phyloP scores from a whole-genome alignment of 92 coral and sea anemone genomes.

The Bergia puertoricense region DNA sequence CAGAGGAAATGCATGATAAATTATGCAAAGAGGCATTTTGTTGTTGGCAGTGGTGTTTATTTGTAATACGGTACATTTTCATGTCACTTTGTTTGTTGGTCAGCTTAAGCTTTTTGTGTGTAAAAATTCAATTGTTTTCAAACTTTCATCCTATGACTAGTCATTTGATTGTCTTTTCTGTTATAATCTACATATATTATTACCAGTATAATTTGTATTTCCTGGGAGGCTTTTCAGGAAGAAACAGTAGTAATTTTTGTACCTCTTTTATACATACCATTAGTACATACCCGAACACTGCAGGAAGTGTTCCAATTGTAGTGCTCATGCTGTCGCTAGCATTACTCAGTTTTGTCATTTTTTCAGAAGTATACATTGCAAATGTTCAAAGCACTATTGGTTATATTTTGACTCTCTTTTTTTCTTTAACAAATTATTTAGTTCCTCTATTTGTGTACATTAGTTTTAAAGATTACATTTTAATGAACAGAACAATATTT shows the following conservation, averaged over 20 bases:
- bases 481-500: not conserved
- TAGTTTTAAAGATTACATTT: no score
- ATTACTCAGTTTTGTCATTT: no score
- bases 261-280: not conserved
- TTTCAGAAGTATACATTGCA: no score
- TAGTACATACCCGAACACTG: not conserved
- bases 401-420: no score
- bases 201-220: not conserved
- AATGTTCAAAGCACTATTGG: no score
- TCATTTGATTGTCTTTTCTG: no score
- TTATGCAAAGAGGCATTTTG: not conserved
- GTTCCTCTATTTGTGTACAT: not conserved
- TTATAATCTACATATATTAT: not conserved
- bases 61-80: not conserved
- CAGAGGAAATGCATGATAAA: constrained; percentile 13
- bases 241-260: not conserved
- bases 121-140: not conserved
- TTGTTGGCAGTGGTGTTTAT: not conserved
- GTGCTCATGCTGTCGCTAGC: no score
- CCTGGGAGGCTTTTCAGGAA: not conserved
- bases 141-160: not conserved
- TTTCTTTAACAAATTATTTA: no score
- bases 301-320: no score
- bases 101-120: not conserved
- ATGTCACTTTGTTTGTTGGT: not conserved